phyloP scores from a whole-genome alignment of 2,888 invertebrate species.

The Eucriotettix oculatus region DNA sequence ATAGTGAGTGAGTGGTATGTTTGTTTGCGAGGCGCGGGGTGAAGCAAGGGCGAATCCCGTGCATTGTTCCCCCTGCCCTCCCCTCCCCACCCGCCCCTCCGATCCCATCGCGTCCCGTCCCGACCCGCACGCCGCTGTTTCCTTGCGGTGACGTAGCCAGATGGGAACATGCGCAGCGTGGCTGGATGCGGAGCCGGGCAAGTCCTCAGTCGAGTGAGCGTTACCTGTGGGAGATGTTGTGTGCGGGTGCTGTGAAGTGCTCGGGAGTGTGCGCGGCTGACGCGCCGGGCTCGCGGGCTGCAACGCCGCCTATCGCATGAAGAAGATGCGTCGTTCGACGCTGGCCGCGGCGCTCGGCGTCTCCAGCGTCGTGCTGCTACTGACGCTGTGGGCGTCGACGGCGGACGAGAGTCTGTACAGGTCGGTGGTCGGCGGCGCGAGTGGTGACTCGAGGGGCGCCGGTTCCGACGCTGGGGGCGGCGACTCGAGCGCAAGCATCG shows the following conservation, averaged over 20 bases:
- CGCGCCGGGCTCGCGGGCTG: background rate
- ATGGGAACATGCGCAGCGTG: too few species aligned
- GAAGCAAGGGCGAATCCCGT: too few species aligned
- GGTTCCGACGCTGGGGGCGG: background rate
- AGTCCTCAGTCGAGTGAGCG: too few species aligned
- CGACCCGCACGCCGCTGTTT: too few species aligned
- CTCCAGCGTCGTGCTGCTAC: background rate
- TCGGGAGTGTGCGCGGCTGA: background rate
- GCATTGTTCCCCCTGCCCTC: too few species aligned
- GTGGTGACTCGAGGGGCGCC: background rate
- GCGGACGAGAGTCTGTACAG: background rate
- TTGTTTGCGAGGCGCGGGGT: too few species aligned
- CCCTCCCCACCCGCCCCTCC: too few species aligned
- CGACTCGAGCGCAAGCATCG: slow-evolving; percentile 2
- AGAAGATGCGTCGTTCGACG: background rate
- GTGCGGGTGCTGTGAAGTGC: background rate
- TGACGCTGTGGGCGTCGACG: background rate
- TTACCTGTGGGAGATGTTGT: background rate
- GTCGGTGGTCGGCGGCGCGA: background rate
- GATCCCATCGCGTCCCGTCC: too few species aligned
- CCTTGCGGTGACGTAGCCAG: too few species aligned
- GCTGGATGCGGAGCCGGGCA: too few species aligned
- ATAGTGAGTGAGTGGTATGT: too few species aligned
- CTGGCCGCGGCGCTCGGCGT: background rate
- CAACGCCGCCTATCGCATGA: too few species aligned